Conservation (phyloP, 2,113 vertebrate species). For the Ranitomeya imitator region DNA sequence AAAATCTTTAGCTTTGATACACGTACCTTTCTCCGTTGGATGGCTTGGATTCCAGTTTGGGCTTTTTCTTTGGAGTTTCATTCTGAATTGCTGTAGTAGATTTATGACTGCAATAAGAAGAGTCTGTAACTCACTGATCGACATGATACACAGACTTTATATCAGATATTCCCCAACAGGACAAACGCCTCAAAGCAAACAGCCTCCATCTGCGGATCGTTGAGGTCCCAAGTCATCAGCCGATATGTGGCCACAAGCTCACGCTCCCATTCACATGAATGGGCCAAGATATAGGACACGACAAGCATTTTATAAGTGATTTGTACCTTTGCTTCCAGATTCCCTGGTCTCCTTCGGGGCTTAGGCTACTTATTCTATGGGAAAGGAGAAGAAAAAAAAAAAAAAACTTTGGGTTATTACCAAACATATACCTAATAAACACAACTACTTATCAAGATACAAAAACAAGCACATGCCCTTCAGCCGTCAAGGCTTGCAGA, state of each 20-base stretch:
- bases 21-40: constrained; percentile 98
- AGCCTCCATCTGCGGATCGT: not conserved
- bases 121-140: not conserved
- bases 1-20: not conserved
- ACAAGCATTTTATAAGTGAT: not conserved
- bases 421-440: not conserved
- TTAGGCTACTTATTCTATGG: constrained; percentile 88
- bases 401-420: not conserved
- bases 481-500: too few relatives aligned
- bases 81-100: constrained; percentile 96
- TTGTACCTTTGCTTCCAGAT: constrained; percentile 96
- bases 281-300: too few relatives aligned
- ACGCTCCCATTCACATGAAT: not conserved
- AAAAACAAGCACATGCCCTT: too few relatives aligned
- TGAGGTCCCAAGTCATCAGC: not conserved
- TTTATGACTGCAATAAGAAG: constrained; percentile 86
- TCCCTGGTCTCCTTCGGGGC: constrained; percentile 96
- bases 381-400: too few relatives aligned
- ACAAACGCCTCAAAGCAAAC: not conserved
- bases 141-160: not conserved
- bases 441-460: too few relatives aligned
- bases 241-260: not conserved
- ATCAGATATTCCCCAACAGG: not conserved
- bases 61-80: constrained; percentile 99
- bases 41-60: constrained; percentile 99